Evolutionary conservation across 2,113 vertebrate genomes (phyloP), one percentile per base, ranked within the genome.

Genomic region (Microtus montanus): DNA sequence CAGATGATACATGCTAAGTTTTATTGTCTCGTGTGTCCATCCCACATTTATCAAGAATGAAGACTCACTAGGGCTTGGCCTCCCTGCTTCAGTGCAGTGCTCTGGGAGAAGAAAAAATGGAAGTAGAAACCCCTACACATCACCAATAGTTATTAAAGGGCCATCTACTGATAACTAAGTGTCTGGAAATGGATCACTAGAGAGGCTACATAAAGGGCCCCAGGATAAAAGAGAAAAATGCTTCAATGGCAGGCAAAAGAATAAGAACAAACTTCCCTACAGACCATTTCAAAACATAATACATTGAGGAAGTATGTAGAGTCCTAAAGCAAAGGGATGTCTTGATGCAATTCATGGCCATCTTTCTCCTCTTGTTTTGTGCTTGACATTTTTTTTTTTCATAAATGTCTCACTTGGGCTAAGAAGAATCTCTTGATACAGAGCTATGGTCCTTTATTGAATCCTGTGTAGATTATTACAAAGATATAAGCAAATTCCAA

Each of bases 361-460:
- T 66, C n/a, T 49, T 83, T 54, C 20, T n/a, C 26, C 5, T 74
- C 66, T 74, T 44, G 38, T n/a, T 38, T 28, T 70, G 54, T 82
- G 35, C 66, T 82, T 63, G 73, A 11, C 75, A 47, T 17, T 94
- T 73, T 28, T 94, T 94, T 41, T 73, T 28, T 41, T 26, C 61
- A 86, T 54, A 26, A 63, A n/a, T 83, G 7, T 77, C 80, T 87
- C 20, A 1, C 86, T 64, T 77, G 5, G 41, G 24, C 17, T 94
- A 30, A 70, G 84, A 75, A 68, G 84, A 75, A 68, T 74, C 49
- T 83, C 30, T 33, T 77, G 19, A 47, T 83, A 49, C 22, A 66
- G 61, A 87, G 58, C 61, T 90, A n/a, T 78, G n/a, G 63, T 44
- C 61, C 38, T 79, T 80, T 92, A 95, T 78, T 95, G 33, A 88